Evolutionary conservation across 2,888 invertebrate genomes (phyloP), one percentile per base, ranked within the genome.

Genomic region (Apamea sordens): DNA sequence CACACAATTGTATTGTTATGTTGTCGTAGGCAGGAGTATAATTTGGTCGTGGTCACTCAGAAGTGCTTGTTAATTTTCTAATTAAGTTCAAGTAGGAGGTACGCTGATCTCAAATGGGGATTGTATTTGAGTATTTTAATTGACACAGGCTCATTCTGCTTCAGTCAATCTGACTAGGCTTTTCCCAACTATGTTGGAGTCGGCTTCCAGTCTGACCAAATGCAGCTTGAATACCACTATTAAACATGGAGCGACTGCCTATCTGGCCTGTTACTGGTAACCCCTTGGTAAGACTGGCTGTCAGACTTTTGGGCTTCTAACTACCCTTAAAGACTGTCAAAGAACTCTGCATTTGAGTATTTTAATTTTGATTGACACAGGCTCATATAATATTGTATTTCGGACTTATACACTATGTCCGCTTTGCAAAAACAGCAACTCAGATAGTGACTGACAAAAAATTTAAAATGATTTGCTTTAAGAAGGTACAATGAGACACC

Each of bases 11-110:
- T 65, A 77, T 72, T 74, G 73, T 76, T 74, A 24, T 53, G 53
- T 47, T 72, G 44, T 72, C 69, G 53, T 64, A 59, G 18, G 56
- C n/a, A 59, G 13, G n/a, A 28, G 59, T 56, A 64, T 63, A 44
- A 76, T 80, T 77, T 63, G 56, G 61, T 70, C 32, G 82, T 69
- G 74, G 61, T 69, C 79, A 74, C 71, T 75, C 32, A 73, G 44
- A 71, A 15, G 59, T 65, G 41, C 63, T 61, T 63, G 41, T 75
- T 77, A 70, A 80, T 77, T 72, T 24, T 21, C 64, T 72, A 67
- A 75, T 73, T 75, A 71, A 21, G 36, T 36, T 70, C 59, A 68
- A 76, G 63, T 63, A 63, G 13, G 13, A 75, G n/a, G 15, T 44
- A 64, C 32, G 41, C 1, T 36, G 6, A 61, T 64, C 3, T 56